Evolutionary conservation across 2,888 invertebrate genomes (phyloP), one percentile per base, ranked within the genome.

Genomic region (Ectobius pallidus): DNA sequence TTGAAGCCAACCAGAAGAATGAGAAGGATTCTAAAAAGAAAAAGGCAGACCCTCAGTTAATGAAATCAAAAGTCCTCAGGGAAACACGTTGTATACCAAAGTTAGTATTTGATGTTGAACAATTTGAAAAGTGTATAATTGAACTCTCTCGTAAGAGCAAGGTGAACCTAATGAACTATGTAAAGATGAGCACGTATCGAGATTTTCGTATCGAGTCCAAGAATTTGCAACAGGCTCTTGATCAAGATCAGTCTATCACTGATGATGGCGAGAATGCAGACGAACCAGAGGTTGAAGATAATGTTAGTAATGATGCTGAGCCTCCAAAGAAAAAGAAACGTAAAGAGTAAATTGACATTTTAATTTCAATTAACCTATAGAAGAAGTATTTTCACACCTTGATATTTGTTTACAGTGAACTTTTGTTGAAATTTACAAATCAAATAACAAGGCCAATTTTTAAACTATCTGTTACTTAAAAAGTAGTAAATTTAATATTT

Each of bases 121-220:
- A 46, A 34, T 71, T 71, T 39, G 85, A 85, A 77, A 88, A 87
- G 77, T 84, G 85, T 69, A 84, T 90, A 44, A 84, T 87, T 74
- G 78, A 87, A 73, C 83, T 91, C n/a, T 85, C 87, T 0, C 87
- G 85, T 70, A 90, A 88, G 77, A 87, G 87, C 1, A 87, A 87
- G 81, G 87, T 89, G 65, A 46, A 65, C 25, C 27, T 65, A 30
- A 39, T 25, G 25, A 65, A 20, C 39, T 65, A 25, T 9, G n/a
- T 65, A 46, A 65, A 65, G 27, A 18, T 46, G 18, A 46, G 30
- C 30, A 65, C 65, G 9, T 27, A 65, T 22, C 44, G 65, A 39
- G 65, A 46, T 27, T 65, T 65, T 30, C 65, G 65, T 1, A 65
- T 65, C 2, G 4, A 25, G 6, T 27, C 46, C 6, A 44, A 42